Base-by-base conservation (phyloP, 2,888 invertebrate genomes). In the Agriopis marginaria region DNA sequence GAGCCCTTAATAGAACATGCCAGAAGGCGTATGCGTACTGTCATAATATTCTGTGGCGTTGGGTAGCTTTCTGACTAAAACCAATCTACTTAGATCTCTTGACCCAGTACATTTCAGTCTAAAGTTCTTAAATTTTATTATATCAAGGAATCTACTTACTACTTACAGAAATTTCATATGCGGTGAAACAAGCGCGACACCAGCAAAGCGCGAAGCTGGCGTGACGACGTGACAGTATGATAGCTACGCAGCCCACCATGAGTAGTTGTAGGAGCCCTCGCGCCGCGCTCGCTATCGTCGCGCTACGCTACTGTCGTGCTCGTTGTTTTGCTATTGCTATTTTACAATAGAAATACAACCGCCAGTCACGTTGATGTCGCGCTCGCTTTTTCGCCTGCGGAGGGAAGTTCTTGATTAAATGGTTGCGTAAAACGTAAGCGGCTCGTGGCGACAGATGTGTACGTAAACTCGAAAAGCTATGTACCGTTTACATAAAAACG, bases 371-470 rank as follows among this genome's bases (percentile, higher is more conserved):
- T 17, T 50, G 17, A 4, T 51, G 23, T 23, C 10, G 23, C 2
- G 23, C 23, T 23, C 3, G 14, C 14, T 47, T 12, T 45, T 45
- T 45, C 10, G 42, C 32, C 32, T 11, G 8, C 6, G 7, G 12
- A 14, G 72, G 76, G 77, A 63, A 81, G 88, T 74, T 86, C 88
- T 82, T 10, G 58, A 66, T 65, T 75, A 56, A 79, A 74, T 88
- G 89, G 90, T 78, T 70, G 70, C 68, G 71, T 73, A 77, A 73
- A 73, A 81, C 85, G 86, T 85, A 86, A 87, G 86, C 89, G 85
- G 84, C 86, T 84, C 86, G 89, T 85, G 92, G 89, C 87, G 92
- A 93, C 93, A 92, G 91, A 93, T 92, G 92, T 89, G 87, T 83
- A 86, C 17, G 86, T 90, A 88, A 88, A 91, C 89, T 87, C 84